These are phyloP conservation scores for Chloropsis cyanopogon DNA, from an alignment of 2,113 vertebrate genomes.

Conservation along the genomic window DNA sequence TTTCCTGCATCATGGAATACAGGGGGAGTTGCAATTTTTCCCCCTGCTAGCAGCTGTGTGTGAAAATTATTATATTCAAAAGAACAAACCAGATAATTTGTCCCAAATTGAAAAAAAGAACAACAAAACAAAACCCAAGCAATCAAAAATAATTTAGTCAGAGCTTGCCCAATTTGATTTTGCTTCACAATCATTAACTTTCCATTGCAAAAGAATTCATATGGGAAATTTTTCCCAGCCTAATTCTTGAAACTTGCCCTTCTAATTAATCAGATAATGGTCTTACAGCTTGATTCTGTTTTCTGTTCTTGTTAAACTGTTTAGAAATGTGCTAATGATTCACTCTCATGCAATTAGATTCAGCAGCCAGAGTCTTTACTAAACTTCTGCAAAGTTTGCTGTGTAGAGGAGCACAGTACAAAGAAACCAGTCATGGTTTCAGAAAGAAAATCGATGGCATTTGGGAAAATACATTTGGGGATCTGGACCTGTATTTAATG, in stretches of 20 bases:
- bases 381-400: not conserved
- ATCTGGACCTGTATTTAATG: not conserved
- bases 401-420: not conserved
- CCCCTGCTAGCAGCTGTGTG: not conserved
- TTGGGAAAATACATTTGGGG: not conserved
- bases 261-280: not conserved
- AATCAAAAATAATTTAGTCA: not conserved
- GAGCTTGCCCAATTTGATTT: not conserved
- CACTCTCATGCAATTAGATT: not conserved
- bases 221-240: not conserved
- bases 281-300: not conserved
- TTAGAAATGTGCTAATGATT: not conserved
- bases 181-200: accelerated
- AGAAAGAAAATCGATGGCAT: not conserved
- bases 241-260: not conserved
- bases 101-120: not conserved
- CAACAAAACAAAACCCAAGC: not conserved
- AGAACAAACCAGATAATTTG: not conserved
- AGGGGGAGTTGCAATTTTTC: not conserved
- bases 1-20: not conserved
- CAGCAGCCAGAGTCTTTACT: not conserved
- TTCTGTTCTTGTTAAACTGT: not conserved
- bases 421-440: not conserved
- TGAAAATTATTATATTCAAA: not conserved
- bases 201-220: not conserved